Evolutionary conservation across 2,888 invertebrate genomes (phyloP).

Genomic region (Andrena fulva): DNA sequence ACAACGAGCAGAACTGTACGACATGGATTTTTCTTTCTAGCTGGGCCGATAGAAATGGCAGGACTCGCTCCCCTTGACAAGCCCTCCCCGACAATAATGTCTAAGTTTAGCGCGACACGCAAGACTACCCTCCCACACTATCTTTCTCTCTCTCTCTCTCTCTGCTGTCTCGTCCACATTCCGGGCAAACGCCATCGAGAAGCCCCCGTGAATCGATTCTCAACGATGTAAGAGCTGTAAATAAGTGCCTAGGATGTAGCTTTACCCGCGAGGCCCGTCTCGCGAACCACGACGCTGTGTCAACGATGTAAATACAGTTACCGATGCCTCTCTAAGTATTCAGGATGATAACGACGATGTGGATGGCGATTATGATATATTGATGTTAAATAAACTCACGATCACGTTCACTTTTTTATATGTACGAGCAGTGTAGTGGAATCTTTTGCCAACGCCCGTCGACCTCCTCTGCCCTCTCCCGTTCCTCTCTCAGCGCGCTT

Average conservation of each 20-base stretch:
- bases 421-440: conserved; percentile 41
- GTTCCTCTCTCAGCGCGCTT: not conserved
- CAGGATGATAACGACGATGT: conserved; percentile 52
- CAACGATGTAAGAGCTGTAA: conserved; percentile 73
- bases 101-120: conserved; percentile 23
- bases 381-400: conserved; percentile 77
- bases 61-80: conserved; percentile 37
- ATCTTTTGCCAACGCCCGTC: conserved; percentile 9
- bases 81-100: conserved; percentile 23
- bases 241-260: conserved; percentile 68
- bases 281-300: conserved; percentile 61
- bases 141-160: not conserved
- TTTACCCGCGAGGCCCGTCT: conserved; percentile 4
- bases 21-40: conserved; percentile 72
- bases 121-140: not conserved
- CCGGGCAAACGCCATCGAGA: conserved; percentile 42
- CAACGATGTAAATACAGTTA: conserved; percentile 81
- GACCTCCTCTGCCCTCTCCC: conserved; percentile 36
- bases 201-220: conserved; percentile 40
- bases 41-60: conserved; percentile 65
- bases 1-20: conserved; percentile 22
- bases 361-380: conserved; percentile 45
- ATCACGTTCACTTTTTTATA: conserved; percentile 57
- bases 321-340: conserved; percentile 67
- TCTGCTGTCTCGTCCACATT: not conserved